These are phyloP conservation scores for Amphimedon queenslandica DNA, from an alignment of 37 sponge, comb jelly and placozoan genomes.

Conservation along the genomic window DNA sequence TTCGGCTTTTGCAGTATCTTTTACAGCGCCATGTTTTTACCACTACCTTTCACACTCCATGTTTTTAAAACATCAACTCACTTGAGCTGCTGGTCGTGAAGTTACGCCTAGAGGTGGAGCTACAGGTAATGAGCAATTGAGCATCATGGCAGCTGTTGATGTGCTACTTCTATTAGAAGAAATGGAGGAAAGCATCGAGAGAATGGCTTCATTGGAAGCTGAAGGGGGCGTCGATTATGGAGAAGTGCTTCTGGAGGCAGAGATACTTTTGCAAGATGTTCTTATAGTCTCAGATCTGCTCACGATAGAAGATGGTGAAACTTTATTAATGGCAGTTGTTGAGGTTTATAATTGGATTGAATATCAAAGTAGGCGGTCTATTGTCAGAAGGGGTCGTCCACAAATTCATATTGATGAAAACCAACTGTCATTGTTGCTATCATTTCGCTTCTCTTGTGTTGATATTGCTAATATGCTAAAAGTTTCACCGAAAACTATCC, in stretches of 20 bases:
- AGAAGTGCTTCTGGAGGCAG: background rate
- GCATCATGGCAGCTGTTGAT: no score
- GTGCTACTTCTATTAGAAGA: no score
- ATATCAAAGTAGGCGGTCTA: background rate
- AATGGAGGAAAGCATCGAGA: no score
- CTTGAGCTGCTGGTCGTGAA: no score
- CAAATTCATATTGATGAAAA: slow-evolving; percentile 18
- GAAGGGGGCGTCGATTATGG: no score
- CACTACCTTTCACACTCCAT: no score
- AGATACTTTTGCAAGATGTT: slow-evolving; percentile 7
- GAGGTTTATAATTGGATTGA: background rate
- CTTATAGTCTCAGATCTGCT: background rate
- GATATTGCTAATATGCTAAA: slow-evolving; percentile 16
- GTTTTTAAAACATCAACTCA: no score
- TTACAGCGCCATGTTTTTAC: no score
- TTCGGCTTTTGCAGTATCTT: no score
- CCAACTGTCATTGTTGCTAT: slow-evolving; percentile 8
- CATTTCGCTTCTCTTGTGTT: slow-evolving; percentile 5
- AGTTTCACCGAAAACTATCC: slow-evolving; percentile 23
- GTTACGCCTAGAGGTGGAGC: no score
- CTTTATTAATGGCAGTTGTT: background rate
- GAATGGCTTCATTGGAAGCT: no score
- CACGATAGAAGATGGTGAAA: background rate
- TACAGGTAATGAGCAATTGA: no score
- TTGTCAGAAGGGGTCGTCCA: slow-evolving; percentile 25